These are phyloP conservation scores for Phalacrocorax pelagicus DNA, from an alignment of 2,113 vertebrate genomes.

Conservation along the genomic window DNA sequence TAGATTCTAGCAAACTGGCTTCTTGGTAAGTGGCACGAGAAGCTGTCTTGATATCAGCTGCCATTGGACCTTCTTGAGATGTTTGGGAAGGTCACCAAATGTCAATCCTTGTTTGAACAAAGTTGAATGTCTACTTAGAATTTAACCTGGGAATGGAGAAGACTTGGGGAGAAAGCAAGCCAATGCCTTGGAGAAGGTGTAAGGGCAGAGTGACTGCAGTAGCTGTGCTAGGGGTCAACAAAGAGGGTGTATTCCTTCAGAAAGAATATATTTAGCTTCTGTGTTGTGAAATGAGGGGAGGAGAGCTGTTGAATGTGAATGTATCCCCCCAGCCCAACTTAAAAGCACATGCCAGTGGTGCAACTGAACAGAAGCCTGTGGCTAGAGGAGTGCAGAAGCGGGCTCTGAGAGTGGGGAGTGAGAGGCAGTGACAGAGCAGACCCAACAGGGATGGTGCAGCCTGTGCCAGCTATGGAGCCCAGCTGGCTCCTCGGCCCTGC, in stretches of 20 bases:
- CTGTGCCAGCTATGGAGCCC: neutral
- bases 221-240: neutral
- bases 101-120: neutral
- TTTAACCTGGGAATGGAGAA: neutral
- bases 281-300: neutral
- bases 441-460: rapidly evolving
- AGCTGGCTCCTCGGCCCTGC: neutral
- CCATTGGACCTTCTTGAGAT: neutral
- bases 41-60: neutral
- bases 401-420: neutral
- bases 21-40: neutral
- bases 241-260: neutral
- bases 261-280: neutral
- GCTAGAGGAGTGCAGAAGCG: neutral
- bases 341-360: neutral
- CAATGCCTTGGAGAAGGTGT: neutral
- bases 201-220: neutral
- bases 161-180: neutral
- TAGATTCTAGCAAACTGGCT: neutral
- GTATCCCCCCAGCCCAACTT: neutral
- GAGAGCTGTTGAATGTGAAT: neutral
- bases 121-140: neutral
- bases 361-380: neutral
- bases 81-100: neutral
- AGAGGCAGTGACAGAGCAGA: neutral